Conservation (phyloP, 35 echinoderm and acorn worm genomes). For the Strongylocentrotus purpuratus region DNA sequence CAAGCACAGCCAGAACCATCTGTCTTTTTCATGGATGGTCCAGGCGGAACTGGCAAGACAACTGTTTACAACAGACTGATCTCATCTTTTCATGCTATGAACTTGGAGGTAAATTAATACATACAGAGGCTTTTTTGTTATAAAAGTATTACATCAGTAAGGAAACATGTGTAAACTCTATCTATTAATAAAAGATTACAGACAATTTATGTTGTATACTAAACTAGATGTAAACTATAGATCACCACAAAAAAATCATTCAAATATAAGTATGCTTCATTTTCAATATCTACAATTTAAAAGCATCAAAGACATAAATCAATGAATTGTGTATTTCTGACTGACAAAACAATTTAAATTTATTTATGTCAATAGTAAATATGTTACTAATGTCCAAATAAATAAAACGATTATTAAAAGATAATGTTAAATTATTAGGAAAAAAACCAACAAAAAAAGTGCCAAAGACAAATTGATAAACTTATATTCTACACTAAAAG, state of each 20-base stretch:
- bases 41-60: conserved; percentile 70
- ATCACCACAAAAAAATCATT: neutral
- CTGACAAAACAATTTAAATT: too few relatives aligned
- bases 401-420: neutral
- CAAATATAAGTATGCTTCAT: neutral
- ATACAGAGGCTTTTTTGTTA: neutral
- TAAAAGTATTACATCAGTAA: neutral
- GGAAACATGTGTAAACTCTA: neutral
- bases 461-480: neutral
- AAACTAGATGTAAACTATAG: too few relatives aligned
- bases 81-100: conserved; percentile 12
- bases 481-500: neutral
- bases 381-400: neutral
- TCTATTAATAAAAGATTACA: too few relatives aligned
- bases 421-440: too few relatives aligned
- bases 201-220: neutral
- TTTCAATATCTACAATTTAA: neutral
- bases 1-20: neutral
- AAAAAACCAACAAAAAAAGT: neutral
- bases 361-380: too few relatives aligned
- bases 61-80: conserved; percentile 51
- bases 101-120: neutral
- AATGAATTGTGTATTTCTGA: too few relatives aligned
- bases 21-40: conserved; percentile 58
- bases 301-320: too few relatives aligned